Percentiles rank a stretch among this genome's conserved stretches.
Conservation (phyloP, 2,888 invertebrate genomes). For the Capitulum mitella region DNA sequence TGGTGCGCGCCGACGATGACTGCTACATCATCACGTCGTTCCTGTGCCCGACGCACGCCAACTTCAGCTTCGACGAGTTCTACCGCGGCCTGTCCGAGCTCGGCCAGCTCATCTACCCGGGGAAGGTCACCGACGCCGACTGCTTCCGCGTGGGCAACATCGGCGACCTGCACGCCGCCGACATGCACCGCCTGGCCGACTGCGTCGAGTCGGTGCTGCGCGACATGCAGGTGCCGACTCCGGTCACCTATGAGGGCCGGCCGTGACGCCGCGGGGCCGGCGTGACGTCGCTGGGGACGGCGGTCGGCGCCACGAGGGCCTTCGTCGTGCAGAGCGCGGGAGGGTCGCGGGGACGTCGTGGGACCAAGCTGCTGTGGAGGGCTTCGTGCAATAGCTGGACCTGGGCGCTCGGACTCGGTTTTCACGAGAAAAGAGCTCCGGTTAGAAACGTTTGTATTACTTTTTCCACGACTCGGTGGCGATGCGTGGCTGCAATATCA, state of each 20-base stretch:
- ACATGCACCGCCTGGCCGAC: slow-evolving; percentile 43
- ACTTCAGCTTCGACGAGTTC: slow-evolving; percentile 45
- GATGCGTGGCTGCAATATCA: too few species aligned
- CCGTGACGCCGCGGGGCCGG: neutral
- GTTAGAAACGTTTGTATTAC: too few species aligned
- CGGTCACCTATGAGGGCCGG: slow-evolving; percentile 33
- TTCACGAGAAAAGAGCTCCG: too few species aligned
- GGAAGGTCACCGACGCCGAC: slow-evolving; percentile 45
- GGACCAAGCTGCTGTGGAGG: too few species aligned
- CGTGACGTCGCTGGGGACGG: neutral
- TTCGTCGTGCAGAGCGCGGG: neutral
- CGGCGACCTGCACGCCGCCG: slow-evolving; percentile 44
- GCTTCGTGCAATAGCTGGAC: too few species aligned
- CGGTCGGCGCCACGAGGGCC: too few species aligned
- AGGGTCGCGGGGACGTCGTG: too few species aligned
- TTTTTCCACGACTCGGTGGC: too few species aligned
- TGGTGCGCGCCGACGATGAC: slow-evolving; percentile 39
- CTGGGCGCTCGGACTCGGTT: too few species aligned
- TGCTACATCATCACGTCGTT: slow-evolving; percentile 47
- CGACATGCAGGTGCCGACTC: slow-evolving; percentile 43
- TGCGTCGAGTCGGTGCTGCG: slow-evolving; percentile 43
- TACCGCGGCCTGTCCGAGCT: slow-evolving; percentile 44
- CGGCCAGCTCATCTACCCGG: slow-evolving; percentile 48
- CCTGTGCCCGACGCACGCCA: slow-evolving; percentile 43
- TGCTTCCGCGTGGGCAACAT: slow-evolving; percentile 49